A percentile compares a stretch with the other conserved stretches of the same genome.
Evolutionary conservation across 2,888 invertebrate genomes (phyloP).

Genomic region (Cantharis flavilabris): DNA sequence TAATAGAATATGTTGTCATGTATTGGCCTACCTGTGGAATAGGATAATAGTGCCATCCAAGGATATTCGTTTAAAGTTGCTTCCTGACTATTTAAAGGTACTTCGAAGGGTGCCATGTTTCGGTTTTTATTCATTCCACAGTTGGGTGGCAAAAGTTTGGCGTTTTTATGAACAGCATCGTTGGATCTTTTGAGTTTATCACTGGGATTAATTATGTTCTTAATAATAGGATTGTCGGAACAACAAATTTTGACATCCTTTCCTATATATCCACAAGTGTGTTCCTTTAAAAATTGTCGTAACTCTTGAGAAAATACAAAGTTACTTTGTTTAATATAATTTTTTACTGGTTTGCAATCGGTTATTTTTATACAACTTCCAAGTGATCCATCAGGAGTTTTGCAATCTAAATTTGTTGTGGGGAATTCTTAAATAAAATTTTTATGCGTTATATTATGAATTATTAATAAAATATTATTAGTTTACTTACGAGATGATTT

Average conservation of each 20-base stretch:
- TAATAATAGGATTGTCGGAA: background rate
- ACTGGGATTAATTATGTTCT: background rate
- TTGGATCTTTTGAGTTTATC: background rate
- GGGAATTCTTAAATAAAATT: background rate
- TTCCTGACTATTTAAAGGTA: slow-evolving; percentile 56
- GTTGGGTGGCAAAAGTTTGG: background rate
- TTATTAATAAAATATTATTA: background rate
- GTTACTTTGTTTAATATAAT: background rate
- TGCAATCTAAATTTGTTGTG: slow-evolving; percentile 37
- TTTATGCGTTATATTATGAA: background rate
- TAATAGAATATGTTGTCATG: background rate
- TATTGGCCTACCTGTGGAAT: slow-evolving; percentile 44
- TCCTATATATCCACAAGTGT: background rate
- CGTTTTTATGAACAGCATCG: background rate
- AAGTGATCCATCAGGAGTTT: slow-evolving; percentile 42
- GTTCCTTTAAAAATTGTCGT: background rate
- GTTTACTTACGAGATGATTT: background rate
- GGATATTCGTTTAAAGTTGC: slow-evolving; percentile 70
- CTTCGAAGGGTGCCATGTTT: background rate
- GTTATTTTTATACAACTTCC: slow-evolving; percentile 52
- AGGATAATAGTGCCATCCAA: slow-evolving; percentile 75
- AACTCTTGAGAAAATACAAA: background rate
- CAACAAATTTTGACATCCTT: background rate
- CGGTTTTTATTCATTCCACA: background rate
- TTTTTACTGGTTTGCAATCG: slow-evolving; percentile 33